These are phyloP conservation scores for Etheostoma spectabile DNA, from an alignment of 2,113 vertebrate species.

Conservation along the genomic window DNA sequence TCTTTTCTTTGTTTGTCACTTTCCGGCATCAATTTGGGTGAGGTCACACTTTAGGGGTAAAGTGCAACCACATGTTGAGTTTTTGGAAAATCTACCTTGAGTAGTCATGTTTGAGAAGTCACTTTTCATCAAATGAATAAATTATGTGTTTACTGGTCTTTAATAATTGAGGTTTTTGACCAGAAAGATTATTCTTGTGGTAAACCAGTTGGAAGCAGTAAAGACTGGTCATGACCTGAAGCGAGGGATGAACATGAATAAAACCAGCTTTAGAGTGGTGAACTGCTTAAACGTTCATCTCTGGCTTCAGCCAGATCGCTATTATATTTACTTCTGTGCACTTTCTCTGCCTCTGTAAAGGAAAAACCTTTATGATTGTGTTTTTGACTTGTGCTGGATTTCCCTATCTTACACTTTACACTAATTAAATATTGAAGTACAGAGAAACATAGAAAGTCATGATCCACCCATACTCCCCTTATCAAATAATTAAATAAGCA, in stretches of 20 bases:
- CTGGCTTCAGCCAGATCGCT: not conserved
- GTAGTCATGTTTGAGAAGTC: constrained; percentile 43
- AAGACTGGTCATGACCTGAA: constrained; percentile 3
- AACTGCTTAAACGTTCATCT: not conserved
- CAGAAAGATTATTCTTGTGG: constrained; percentile 9
- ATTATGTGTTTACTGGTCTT: constrained; percentile 7
- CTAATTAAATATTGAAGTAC: constrained; percentile 39
- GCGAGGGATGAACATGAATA: constrained; percentile 8
- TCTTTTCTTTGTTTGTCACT: not conserved
- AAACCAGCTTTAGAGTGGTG: not conserved
- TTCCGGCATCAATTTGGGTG: not conserved
- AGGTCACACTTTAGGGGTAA: not conserved
- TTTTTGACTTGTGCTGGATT: constrained; percentile 41
- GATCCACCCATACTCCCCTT: not conserved
- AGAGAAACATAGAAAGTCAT: constrained; percentile 8
- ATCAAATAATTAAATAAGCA: constrained; percentile 17
- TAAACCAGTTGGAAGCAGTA: constrained; percentile 8
- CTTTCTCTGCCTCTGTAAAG: constrained; percentile 62
- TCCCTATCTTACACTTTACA: constrained; percentile 40
- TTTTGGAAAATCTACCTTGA: constrained; percentile 12
- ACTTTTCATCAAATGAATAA: constrained; percentile 15
- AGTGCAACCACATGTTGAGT: constrained; percentile 4
- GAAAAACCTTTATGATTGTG: constrained; percentile 59
- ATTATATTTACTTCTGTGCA: constrained; percentile 37
- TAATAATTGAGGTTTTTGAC: not conserved